phyloP scores from a whole-genome alignment of 2,888 invertebrate genomes.

The Drosophila macrospina region DNA sequence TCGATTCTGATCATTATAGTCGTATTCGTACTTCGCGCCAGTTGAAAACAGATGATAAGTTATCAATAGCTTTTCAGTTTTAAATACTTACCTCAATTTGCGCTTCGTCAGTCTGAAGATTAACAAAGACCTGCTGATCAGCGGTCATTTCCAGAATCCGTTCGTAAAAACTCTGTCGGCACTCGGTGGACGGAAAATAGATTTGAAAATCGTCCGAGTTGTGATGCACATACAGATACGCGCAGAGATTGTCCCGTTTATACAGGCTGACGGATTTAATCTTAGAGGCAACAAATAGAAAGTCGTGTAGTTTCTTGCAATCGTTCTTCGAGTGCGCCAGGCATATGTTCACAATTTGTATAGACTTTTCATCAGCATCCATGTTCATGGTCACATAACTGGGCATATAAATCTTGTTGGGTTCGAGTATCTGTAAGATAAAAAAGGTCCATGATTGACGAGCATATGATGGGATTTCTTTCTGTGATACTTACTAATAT shows the following conservation, averaged over 20 bases:
- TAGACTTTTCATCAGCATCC: conserved; percentile 96
- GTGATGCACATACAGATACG: conserved; percentile 98
- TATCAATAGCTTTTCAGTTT: not conserved
- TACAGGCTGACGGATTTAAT: conserved; percentile 90
- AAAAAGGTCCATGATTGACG: not conserved
- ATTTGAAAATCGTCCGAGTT: conserved; percentile 99
- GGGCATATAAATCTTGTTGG: conserved; percentile 96
- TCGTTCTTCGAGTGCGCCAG: conserved; percentile 90
- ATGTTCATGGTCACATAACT: conserved; percentile 98
- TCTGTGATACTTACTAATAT: conserved; percentile 79
- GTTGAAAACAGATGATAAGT: conserved; percentile 3
- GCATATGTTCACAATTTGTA: conserved; percentile 95
- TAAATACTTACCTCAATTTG: conserved; percentile 88
- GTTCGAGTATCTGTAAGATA: conserved; percentile 91
- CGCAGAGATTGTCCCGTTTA: conserved; percentile 97
- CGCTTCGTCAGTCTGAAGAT: conserved; percentile 89
- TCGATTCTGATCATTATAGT: conserved; percentile 95
- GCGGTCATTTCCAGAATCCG: conserved; percentile 94
- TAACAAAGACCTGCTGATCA: conserved; percentile 92
- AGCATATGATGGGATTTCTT: not conserved
- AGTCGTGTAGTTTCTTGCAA: conserved; percentile 95
- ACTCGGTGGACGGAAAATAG: conserved; percentile 95
- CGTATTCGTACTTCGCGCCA: conserved; percentile 93
- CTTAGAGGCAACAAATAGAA: conserved; percentile 94
- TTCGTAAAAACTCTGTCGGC: conserved; percentile 93